Evolutionary conservation across 2,888 invertebrate genomes (phyloP).

Genomic region (Trachelus troglodyta): DNA sequence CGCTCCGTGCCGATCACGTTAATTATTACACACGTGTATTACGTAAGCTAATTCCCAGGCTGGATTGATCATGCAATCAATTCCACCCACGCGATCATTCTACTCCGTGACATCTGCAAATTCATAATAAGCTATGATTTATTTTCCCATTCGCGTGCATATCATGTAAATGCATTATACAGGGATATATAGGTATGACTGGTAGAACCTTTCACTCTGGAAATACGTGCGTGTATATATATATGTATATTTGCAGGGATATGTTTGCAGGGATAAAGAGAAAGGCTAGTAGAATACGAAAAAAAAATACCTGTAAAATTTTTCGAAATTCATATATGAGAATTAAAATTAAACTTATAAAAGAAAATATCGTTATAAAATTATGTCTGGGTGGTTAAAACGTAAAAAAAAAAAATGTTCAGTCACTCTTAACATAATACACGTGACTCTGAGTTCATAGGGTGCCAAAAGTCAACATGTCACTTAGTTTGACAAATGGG

Average conservation of each 20-base stretch:
- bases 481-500: background rate
- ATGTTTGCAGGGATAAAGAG: background rate
- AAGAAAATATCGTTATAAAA: background rate
- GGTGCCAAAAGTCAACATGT: background rate
- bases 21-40: background rate
- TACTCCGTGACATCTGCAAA: conserved; percentile 39
- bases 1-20: background rate
- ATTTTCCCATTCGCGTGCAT: conserved; percentile 36
- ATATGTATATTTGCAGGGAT: too few relatives aligned
- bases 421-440: background rate
- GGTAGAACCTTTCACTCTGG: background rate
- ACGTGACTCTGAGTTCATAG: background rate
- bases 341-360: background rate
- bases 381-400: background rate
- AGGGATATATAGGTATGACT: background rate
- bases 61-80: conserved; percentile 11
- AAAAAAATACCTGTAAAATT: background rate
- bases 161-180: conserved; percentile 30
- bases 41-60: background rate
- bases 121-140: conserved; percentile 40
- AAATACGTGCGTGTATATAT: too few relatives aligned
- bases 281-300: background rate
- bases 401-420: background rate
- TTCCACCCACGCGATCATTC: conserved; percentile 33
- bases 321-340: background rate